Base-by-base conservation (phyloP, 2,113 vertebrate species). In the Egretta garzetta region DNA sequence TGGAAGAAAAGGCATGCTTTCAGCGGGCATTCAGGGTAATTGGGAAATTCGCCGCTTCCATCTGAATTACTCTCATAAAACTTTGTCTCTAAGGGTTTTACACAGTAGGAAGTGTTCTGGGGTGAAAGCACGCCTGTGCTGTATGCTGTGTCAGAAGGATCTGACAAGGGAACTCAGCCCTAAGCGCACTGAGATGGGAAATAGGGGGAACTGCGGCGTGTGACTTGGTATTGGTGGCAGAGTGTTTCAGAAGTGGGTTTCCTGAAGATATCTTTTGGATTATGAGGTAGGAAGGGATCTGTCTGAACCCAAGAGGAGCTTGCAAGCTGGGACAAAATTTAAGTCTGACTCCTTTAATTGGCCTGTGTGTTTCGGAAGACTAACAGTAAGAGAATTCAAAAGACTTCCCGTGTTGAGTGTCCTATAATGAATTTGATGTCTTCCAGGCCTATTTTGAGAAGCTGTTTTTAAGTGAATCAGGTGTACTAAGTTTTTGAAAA, bases 11-110 rank as follows among this genome's bases (percentile, higher is more conserved):
- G 22, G 22, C 20, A 1, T 13, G 8, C 26, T 86, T 76, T 60
- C 76, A n/a, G n/a, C 12, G 17, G 14, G 10, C 8, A 4, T n/a
- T 68, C 39, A 30, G 56, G 35, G 8, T 17, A 45, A 35, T 16
- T 35, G 41, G 30, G 49, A 35, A 20, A 2, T 10, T n/a, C 32
- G 4, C 27, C 0, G 0, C 5, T 45, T 95, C 83, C 6, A 32
- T 60, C 21, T 21, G 59, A 64, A 26, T 77, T 94, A 28, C 43
- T 80, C 84, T 47, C 6, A 13, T 67, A 23, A 60, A 30, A 18
- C 17, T 50, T 56, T 83, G 14, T 64, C 12, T 84, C 15, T 27
- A 10, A 32, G 45, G 7, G 3, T 23, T 52, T 73, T 43, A 14
- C 13, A 24, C 10, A 24, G 43, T 8, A 32, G 20, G 80, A 41